A percentile compares a stretch with the other conserved stretches of the same genome.
These are phyloP conservation scores for Netelia inedita DNA, from an alignment of 2,888 invertebrate genomes.

Conservation along the genomic window DNA sequence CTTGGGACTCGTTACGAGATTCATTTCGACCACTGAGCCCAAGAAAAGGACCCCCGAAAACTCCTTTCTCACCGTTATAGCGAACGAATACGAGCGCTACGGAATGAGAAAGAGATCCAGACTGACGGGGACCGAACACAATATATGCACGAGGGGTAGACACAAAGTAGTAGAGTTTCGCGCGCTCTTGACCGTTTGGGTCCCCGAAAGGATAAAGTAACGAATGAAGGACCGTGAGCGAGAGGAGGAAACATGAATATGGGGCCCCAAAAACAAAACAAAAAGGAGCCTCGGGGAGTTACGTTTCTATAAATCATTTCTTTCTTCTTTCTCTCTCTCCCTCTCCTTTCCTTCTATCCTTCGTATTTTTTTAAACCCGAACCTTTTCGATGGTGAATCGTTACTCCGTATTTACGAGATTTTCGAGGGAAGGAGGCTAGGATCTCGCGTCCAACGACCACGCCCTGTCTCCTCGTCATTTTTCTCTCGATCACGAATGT, in stretches of 20 bases:
- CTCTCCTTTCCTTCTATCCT: constrained; percentile 44
- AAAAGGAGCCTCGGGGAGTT: constrained; percentile 74
- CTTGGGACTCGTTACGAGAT: constrained; percentile 66
- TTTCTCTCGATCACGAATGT: neutral
- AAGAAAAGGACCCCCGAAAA: neutral
- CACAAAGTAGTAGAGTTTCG: constrained; percentile 70
- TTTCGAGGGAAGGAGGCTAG: constrained; percentile 33
- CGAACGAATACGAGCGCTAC: neutral
- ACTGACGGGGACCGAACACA: constrained; percentile 29
- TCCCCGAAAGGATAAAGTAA: constrained; percentile 72
- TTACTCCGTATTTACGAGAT: constrained; percentile 67
- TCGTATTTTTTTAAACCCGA: constrained; percentile 12
- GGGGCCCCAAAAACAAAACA: constrained; percentile 49
- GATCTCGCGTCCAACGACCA: constrained; percentile 47
- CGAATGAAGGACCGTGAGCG: constrained; percentile 43
- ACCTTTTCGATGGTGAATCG: constrained; percentile 69
- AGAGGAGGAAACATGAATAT: constrained; percentile 52
- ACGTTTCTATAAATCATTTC: constrained; percentile 85
- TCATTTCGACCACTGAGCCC: constrained; percentile 45
- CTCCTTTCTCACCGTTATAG: constrained; percentile 47
- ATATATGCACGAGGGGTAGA: constrained; percentile 60
- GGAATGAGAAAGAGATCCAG: constrained; percentile 56
- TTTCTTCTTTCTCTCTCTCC: constrained; percentile 77
- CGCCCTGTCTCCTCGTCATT: constrained; percentile 50
- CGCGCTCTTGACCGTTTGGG: constrained; percentile 41